phyloP scores from a whole-genome alignment of 2,797 vertebrate species.

The Masticophis lateralis region DNA sequence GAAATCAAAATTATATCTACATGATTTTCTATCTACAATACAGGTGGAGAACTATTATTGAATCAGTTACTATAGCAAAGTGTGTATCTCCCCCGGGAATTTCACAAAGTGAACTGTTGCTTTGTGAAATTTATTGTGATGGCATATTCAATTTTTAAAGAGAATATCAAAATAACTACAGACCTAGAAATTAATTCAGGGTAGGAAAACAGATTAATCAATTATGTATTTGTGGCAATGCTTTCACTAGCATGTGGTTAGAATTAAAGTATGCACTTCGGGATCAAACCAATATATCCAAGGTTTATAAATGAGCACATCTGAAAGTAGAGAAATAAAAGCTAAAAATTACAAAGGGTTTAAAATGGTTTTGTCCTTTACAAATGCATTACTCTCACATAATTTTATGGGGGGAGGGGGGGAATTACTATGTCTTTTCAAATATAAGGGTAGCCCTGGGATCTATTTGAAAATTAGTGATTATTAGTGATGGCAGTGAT shows the following conservation, averaged over 20 bases:
- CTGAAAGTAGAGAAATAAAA: slow-evolving; percentile 4
- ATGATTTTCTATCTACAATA: background rate
- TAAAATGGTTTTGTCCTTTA: background rate
- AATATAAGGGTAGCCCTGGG: background rate
- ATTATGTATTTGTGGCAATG: background rate
- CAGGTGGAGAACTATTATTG: background rate
- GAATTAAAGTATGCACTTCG: background rate
- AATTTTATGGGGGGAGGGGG: background rate
- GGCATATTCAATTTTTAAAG: background rate
- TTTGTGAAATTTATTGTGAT: background rate
- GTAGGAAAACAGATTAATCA: background rate
- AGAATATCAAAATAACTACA: background rate
- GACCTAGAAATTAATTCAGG: slow-evolving; percentile 7
- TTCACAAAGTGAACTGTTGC: background rate
- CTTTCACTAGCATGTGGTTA: background rate
- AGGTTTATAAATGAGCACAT: slow-evolving; percentile 7
- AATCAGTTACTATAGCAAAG: background rate
- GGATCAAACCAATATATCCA: background rate
- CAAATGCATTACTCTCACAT: background rate
- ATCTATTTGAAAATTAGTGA: background rate
- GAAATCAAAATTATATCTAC: background rate
- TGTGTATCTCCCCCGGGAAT: background rate
- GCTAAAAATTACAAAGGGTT: background rate
- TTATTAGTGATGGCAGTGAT: background rate
- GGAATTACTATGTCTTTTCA: background rate